Base-by-base conservation (phyloP, 2,113 vertebrate species). In the Motacilla alba region DNA sequence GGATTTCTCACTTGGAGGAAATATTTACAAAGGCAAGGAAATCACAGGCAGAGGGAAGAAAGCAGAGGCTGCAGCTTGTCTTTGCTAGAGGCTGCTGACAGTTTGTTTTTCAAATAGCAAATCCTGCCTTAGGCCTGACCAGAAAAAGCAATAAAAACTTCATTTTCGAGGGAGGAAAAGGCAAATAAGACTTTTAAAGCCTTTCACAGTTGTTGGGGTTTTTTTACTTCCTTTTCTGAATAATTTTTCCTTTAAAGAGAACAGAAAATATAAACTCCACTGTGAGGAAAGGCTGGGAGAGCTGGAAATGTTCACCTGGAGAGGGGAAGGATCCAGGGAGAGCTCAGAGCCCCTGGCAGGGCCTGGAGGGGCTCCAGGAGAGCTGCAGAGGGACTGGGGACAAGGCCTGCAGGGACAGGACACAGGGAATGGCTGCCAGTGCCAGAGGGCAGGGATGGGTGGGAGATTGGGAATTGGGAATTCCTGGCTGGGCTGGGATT, bases 141-240 rank as follows among this genome's bases (percentile, higher is more conserved):
- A 80, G 46, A 9, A 66, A 87, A 89, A 83, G 91, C 68, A 95
- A 89, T 96, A 94, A 89, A 94, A 91, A 24, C 26, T 93, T 88
- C n/a, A 49, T 44, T 90, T 96, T n/a, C 43, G 19, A 76, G 22
- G 44, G 6, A 69, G 59, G 41, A 80, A 89, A 69, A 73, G 37
- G 91, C 62, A 76, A 91, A 83, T 28, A 21, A 39, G 17, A 60
- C 75, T 83, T 81, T 68, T 16, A 28, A 77, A 83, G 27, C 20
- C 6, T 56, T 60, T 68, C 30, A n/a, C 5, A 8, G 33, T 16
- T 5, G 59, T 19, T 47, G 41, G 11, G 23, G 0, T 1, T 17
- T 26, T 47, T 35, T 20, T 2, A 13, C 9, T 22, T 60, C 27
- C 58, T 52, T 28, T 24, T 31, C 37, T 44, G 39, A 82, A 67